These are phyloP conservation scores for Ypsolopha sequella DNA, from an alignment of 2,888 invertebrate species.

Conservation along the genomic window DNA sequence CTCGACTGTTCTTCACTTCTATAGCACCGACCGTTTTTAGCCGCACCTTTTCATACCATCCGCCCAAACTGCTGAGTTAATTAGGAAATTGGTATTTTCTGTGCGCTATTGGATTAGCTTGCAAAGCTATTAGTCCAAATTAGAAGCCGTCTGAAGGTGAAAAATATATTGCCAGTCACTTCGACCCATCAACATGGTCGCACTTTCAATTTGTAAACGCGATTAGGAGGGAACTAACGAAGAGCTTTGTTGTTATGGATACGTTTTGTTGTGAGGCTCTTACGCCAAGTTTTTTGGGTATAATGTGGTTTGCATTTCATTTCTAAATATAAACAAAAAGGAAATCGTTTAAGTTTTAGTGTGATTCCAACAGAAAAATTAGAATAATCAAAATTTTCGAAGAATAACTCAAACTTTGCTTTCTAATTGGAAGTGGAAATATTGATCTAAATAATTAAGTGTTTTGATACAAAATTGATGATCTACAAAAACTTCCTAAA, in stretches of 20 bases:
- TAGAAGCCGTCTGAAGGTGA: slow-evolving; percentile 51
- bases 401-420: no score
- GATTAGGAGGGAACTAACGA: not conserved
- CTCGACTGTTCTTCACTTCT: not conserved
- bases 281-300: no score
- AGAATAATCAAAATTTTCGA: no score
- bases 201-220: slow-evolving; percentile 10
- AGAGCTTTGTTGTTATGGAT: slow-evolving; percentile 1
- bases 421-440: no score
- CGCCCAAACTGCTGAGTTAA: slow-evolving; percentile 57
- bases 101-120: slow-evolving; percentile 56
- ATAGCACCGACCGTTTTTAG: slow-evolving; percentile 8
- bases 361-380: no score
- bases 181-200: slow-evolving; percentile 17
- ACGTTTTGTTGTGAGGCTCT: not conserved
- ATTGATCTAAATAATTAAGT: no score
- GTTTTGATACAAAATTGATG: no score
- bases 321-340: not conserved
- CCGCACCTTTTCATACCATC: slow-evolving; percentile 56
- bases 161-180: slow-evolving; percentile 32
- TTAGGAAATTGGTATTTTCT: slow-evolving; percentile 70
- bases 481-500: no score
- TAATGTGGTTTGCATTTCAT: no score
- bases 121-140: slow-evolving; percentile 67
- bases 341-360: no score